Evolutionary conservation across 2,113 vertebrate genomes (phyloP).

Genomic region (Neolamprologus kungweensis): DNA sequence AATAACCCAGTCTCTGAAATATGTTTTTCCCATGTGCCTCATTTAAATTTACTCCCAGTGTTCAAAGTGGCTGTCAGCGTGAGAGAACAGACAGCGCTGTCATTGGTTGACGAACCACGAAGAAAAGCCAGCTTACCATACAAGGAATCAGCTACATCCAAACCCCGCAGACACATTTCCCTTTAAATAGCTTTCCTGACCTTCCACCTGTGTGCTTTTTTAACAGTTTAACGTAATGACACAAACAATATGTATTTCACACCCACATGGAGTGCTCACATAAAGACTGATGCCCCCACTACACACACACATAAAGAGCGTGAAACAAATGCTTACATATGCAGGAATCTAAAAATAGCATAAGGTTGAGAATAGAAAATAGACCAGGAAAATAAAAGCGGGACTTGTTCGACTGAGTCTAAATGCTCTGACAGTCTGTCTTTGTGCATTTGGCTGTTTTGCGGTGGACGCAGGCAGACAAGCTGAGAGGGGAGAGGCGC

Average conservation of each 20-base stretch:
- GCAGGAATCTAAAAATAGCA: conserved; percentile 67
- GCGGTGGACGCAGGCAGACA: conserved; percentile 43
- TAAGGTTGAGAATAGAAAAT: conserved; percentile 60
- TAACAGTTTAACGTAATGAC: conserved; percentile 25
- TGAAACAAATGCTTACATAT: conserved; percentile 57
- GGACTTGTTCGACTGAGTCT: conserved; percentile 49
- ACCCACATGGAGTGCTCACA: conserved; percentile 27
- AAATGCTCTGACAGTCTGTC: conserved; percentile 68
- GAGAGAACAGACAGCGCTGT: conserved; percentile 18
- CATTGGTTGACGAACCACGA: conserved; percentile 14
- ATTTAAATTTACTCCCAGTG: conserved; percentile 16
- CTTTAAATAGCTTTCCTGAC: conserved; percentile 3
- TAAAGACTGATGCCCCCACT: not conserved
- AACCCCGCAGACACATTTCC: not conserved
- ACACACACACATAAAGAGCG: not conserved
- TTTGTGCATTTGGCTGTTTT: conserved; percentile 61
- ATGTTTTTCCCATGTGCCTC: conserved; percentile 23
- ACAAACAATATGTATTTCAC: conserved; percentile 29
- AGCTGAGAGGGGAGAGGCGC: conserved; percentile 17
- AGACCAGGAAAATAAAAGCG: conserved; percentile 62
- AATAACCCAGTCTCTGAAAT: not conserved
- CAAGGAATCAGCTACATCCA: conserved; percentile 16
- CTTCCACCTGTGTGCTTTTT: conserved; percentile 40
- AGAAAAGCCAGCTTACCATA: conserved; percentile 3
- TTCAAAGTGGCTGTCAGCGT: conserved; percentile 38